phyloP scores from a whole-genome alignment of 1,140 invertebrate genomes.

The Drosophila melanica region DNA sequence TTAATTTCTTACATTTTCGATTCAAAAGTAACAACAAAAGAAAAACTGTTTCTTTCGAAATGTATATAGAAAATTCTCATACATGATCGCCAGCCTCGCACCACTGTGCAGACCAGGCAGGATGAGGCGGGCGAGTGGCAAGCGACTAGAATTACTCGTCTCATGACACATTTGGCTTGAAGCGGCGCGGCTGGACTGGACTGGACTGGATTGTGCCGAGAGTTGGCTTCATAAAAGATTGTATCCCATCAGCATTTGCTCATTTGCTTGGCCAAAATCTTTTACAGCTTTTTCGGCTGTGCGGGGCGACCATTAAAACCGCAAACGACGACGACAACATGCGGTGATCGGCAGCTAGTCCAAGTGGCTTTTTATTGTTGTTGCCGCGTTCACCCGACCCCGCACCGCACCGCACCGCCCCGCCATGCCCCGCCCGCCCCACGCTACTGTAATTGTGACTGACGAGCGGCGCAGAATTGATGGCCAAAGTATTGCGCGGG shows the following conservation, averaged over 20 bases:
- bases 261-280: conserved; percentile 67
- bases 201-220: no score
- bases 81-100: no score
- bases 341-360: conserved; percentile 60
- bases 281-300: conserved; percentile 70
- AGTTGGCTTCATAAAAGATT: no score
- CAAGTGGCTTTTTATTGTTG: conserved; percentile 39
- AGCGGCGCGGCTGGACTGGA: no score
- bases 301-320: conserved; percentile 59
- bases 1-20: no score
- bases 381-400: conserved; percentile 16
- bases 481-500: conserved; percentile 23
- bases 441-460: conserved; percentile 69
- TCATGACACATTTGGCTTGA: no score
- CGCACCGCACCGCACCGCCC: conserved; percentile 7
- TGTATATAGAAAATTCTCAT: no score
- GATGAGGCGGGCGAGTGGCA: no score
- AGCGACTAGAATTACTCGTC: no score
- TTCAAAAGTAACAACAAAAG: no score
- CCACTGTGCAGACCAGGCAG: no score
- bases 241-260: conserved; percentile 34
- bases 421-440: conserved; percentile 5
- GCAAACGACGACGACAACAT: conserved; percentile 55
- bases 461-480: conserved; percentile 37
- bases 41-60: no score